Conservation (phyloP, 1,140 invertebrate genomes). For the Aphis gossypii region DNA sequence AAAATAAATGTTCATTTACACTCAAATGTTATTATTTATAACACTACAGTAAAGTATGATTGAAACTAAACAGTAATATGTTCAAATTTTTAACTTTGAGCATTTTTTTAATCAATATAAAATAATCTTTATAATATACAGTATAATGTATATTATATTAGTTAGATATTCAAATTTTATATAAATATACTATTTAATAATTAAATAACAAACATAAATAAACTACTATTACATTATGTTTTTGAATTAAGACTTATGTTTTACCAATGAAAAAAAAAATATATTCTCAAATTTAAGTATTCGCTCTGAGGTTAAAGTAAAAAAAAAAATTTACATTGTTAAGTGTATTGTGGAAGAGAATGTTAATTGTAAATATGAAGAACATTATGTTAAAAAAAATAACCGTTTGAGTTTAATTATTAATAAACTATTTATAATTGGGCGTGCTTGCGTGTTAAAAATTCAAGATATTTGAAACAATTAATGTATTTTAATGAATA, state of each 20-base stretch:
- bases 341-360: background rate
- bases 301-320: background rate
- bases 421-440: background rate
- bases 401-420: background rate
- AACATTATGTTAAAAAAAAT: background rate
- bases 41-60: background rate
- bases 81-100: too few relatives aligned
- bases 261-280: background rate
- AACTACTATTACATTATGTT: background rate
- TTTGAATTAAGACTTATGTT: background rate
- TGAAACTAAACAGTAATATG: background rate
- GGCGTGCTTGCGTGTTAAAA: slow-evolving; percentile 1
- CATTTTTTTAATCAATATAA: background rate
- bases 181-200: background rate
- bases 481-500: slow-evolving; percentile 10
- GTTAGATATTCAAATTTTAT: background rate
- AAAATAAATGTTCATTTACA: background rate
- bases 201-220: background rate
- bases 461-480: slow-evolving; percentile 9
- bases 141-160: too few relatives aligned
- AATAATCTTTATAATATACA: background rate
- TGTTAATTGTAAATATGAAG: background rate
- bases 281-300: background rate
- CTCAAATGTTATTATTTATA: background rate
- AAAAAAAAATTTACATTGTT: background rate